Conservation (phyloP, 2,797 vertebrate species). For the Poliocrania exsul region DNA sequence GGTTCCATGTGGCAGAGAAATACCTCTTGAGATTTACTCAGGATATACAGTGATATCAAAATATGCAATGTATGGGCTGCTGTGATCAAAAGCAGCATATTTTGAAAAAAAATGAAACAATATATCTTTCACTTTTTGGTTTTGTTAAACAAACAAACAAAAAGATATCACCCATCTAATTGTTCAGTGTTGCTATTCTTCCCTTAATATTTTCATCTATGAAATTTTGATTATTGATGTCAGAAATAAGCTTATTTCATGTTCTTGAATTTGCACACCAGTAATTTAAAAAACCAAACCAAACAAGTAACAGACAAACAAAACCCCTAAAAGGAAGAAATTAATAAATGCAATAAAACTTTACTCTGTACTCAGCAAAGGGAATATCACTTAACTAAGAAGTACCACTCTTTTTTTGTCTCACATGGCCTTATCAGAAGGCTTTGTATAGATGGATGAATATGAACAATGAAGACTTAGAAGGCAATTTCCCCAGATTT, state of each 20-base stretch:
- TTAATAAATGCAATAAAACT: not conserved
- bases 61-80: not conserved
- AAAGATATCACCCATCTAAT: accelerated
- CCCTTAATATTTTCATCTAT: not conserved
- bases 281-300: not conserved
- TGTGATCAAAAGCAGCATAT: not conserved
- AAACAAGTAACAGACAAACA: not conserved
- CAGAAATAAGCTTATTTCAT: not conserved
- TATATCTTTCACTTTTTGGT: not conserved
- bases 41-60: not conserved
- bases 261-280: not conserved
- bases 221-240: not conserved
- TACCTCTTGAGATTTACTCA: not conserved
- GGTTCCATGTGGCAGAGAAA: not conserved
- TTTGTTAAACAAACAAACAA: not conserved
- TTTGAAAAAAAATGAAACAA: not conserved
- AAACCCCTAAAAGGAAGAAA: not conserved
- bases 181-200: not conserved
- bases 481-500: not conserved
- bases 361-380: not conserved
- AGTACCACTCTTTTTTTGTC: not conserved
- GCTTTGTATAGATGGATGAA: not conserved
- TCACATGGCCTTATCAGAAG: not conserved
- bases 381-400: not conserved
- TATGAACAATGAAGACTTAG: not conserved